Conservation (phyloP, 2,113 vertebrate species). For the Salvelinus alpinus region DNA sequence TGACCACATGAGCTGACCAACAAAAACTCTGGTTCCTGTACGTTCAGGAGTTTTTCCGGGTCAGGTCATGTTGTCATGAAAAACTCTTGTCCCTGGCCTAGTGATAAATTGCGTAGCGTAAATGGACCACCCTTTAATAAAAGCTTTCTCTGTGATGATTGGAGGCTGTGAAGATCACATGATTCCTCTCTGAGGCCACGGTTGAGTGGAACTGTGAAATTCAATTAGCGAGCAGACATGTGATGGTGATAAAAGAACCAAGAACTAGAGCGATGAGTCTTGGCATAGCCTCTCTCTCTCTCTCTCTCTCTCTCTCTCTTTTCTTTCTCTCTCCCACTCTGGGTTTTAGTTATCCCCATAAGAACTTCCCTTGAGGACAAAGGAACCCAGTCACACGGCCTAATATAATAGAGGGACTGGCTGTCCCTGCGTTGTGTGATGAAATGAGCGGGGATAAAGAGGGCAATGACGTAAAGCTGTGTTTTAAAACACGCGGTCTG, state of each 20-base stretch:
- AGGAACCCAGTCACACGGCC: constrained; percentile 18
- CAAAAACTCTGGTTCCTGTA: no score
- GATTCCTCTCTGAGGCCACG: constrained; percentile 10
- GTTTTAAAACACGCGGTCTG: background rate
- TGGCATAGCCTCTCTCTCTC: background rate
- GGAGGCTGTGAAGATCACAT: constrained; percentile 31
- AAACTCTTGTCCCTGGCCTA: background rate
- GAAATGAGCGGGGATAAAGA: background rate
- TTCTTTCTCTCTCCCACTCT: background rate
- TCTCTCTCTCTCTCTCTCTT: background rate
- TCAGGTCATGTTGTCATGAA: background rate
- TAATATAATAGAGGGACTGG: background rate
- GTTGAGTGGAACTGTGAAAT: constrained; percentile 43
- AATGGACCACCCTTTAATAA: background rate
- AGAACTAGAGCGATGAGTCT: background rate
- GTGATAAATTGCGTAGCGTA: background rate
- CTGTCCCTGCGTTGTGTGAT: background rate
- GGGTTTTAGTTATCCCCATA: constrained; percentile 28
- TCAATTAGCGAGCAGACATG: constrained; percentile 50
- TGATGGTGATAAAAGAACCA: constrained; percentile 37
- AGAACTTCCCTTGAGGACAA: constrained; percentile 37
- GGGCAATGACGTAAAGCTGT: background rate
- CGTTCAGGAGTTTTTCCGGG: no score
- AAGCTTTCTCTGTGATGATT: background rate
- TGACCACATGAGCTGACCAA: no score